These are phyloP conservation scores for Drosophila subpulchrella DNA, from an alignment of 1,140 invertebrate genomes.

Conservation along the genomic window DNA sequence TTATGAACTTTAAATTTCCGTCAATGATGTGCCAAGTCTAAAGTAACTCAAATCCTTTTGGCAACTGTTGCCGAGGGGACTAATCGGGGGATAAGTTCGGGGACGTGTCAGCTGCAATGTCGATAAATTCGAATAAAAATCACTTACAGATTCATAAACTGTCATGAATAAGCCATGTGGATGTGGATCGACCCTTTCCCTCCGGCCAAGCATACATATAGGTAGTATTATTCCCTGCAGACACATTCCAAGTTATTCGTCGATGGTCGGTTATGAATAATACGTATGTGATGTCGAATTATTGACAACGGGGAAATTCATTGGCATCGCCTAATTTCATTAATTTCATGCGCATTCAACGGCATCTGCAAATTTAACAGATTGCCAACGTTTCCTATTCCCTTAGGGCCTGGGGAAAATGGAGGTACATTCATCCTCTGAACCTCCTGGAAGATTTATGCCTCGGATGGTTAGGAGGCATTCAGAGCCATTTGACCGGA, in stretches of 20 bases:
- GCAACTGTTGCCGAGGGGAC: slow-evolving; percentile 25
- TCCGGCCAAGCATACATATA: background rate
- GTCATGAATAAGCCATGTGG: slow-evolving; percentile 40
- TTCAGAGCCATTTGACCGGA: slow-evolving; percentile 76
- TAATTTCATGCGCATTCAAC: slow-evolving; percentile 75
- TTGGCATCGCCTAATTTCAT: slow-evolving; percentile 71
- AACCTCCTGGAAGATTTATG: slow-evolving; percentile 48
- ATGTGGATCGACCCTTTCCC: slow-evolving; percentile 24
- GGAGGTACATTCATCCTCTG: too few relatives aligned
- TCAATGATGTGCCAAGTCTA: background rate
- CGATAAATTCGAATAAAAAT: slow-evolving; percentile 61
- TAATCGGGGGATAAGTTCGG: background rate
- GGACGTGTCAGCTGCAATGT: slow-evolving; percentile 51
- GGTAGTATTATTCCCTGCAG: background rate
- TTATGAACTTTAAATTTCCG: background rate
- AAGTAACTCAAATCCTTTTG: slow-evolving; percentile 5
- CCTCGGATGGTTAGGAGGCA: slow-evolving; percentile 46
- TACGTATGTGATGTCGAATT: slow-evolving; percentile 36
- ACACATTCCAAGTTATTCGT: slow-evolving; percentile 6
- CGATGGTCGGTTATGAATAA: slow-evolving; percentile 60
- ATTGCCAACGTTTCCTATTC: slow-evolving; percentile 23
- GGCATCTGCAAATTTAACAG: slow-evolving; percentile 70
- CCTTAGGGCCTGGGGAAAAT: too few relatives aligned
- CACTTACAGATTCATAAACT: slow-evolving; percentile 56
- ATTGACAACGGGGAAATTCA: slow-evolving; percentile 56